Evolutionary conservation across 1,140 invertebrate genomes (phyloP), one percentile per base, ranked within the genome.

Genomic region (Lasioglossum albipes): DNA sequence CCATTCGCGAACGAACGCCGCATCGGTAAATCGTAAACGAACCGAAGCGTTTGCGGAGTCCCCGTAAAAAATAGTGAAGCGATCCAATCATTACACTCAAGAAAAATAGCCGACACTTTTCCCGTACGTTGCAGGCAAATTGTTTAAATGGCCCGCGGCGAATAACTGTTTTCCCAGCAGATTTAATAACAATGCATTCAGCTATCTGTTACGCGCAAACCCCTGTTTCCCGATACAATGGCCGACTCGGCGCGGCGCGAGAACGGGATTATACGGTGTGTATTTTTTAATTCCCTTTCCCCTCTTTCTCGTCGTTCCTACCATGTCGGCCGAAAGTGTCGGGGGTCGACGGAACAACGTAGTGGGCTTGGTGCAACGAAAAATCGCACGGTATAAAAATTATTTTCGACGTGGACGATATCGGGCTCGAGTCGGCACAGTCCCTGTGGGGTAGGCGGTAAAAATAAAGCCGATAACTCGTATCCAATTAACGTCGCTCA

Each of bases 401-500:
- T 31, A 75, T 80, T 68, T 52, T 22, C 52, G 16, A 54, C 20
- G 13, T 16, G 54, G n/a, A 12, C 61, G 62, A 31, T 65, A 27
- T 7, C 12, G 36, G 41, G 13, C 20, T 45, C 5, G 52, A 20
- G 18, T 6, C 52, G 52, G 16, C 52, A 2, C 52, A 16, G 12
- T 49, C 54, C 16, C 18, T 20, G 31, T 7, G 42, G 42, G 16
- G 52, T 49, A 27, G 18, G 41, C 13, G 61, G 61, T 16, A 36
- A 67, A 78, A 72, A 82, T 76, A 78, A 82, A 78, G 59, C 52
- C 27, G 73, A 57, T 78, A 78, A 82, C 80, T 78, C 68, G 80
- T 71, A 78, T 82, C 75, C 75, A 71, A 82, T 82, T 82, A 82
- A 82, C 80, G 80, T 72, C 62, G 42, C 62, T 72, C 45, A 59